These are phyloP conservation scores for Diarsia brunnea DNA, from an alignment of 2,888 invertebrate species.

Conservation along the genomic window DNA sequence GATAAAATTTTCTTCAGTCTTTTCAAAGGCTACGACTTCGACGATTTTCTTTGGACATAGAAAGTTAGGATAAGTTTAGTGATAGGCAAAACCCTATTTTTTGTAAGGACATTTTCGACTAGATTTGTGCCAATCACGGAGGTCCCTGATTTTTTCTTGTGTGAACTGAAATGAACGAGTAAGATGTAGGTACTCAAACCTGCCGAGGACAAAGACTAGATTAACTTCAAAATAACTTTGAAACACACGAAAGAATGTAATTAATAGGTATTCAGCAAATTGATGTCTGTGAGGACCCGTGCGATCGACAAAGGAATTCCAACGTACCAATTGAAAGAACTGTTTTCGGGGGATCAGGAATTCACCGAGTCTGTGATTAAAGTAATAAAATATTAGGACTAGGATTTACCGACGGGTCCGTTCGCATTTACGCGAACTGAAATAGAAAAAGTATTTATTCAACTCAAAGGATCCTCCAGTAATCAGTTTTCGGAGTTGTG, in stretches of 20 bases:
- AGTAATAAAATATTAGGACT: slow-evolving; percentile 58
- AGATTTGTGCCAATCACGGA: slow-evolving; percentile 30
- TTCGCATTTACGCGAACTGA: slow-evolving; percentile 20
- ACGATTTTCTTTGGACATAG: background rate
- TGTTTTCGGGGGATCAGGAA: slow-evolving; percentile 46
- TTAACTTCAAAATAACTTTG: slow-evolving; percentile 28
- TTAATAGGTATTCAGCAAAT: slow-evolving; percentile 61
- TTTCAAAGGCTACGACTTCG: slow-evolving; percentile 29
- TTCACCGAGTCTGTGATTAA: slow-evolving; percentile 52
- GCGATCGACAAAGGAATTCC: slow-evolving; percentile 51
- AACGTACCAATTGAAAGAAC: slow-evolving; percentile 46
- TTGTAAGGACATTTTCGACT: slow-evolving; percentile 8
- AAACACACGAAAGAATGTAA: slow-evolving; percentile 56
- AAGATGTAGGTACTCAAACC: slow-evolving; percentile 15
- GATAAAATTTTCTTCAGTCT: slow-evolving; percentile 40
- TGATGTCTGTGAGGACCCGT: slow-evolving; percentile 44
- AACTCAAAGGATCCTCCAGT: slow-evolving; percentile 28
- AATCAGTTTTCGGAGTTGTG: slow-evolving; percentile 19
- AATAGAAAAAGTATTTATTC: slow-evolving; percentile 29
- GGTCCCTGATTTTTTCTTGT: slow-evolving; percentile 24
- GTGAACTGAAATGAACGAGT: slow-evolving; percentile 11
- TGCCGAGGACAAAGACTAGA: slow-evolving; percentile 15
- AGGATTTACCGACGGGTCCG: slow-evolving; percentile 6
- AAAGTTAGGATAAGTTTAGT: slow-evolving; percentile 22
- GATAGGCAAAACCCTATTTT: slow-evolving; percentile 32